These are phyloP conservation scores for Psammodynastes pulverulentus DNA, from an alignment of 2,113 vertebrate genomes.

Conservation along the genomic window DNA sequence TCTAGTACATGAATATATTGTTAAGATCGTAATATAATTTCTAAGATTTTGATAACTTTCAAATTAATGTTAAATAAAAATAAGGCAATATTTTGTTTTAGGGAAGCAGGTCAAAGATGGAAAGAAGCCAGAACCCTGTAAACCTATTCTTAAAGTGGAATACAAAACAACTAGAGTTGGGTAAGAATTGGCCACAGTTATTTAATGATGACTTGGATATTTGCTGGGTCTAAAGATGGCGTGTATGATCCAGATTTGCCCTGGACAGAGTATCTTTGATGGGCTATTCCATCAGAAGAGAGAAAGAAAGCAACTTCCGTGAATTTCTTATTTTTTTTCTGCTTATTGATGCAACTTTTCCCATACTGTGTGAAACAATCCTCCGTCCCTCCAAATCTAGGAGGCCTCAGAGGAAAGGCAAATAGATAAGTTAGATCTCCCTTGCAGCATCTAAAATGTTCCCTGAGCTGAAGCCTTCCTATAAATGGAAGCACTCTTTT, in stretches of 20 bases:
- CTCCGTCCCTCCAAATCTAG: background rate
- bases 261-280: background rate
- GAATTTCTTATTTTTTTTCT: background rate
- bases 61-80: slow-evolving; percentile 61
- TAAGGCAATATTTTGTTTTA: slow-evolving; percentile 76
- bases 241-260: background rate
- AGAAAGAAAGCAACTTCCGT: background rate
- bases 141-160: slow-evolving; percentile 99
- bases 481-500: background rate
- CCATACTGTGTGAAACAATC: background rate
- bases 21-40: background rate
- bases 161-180: slow-evolving; percentile 95
- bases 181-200: slow-evolving; percentile 67
- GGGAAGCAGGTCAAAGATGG: slow-evolving; percentile 99
- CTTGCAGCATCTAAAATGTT: background rate
- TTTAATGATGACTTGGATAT: background rate
- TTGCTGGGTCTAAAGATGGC: background rate
- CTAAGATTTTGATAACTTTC: background rate
- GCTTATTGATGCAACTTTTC: too few relatives aligned
- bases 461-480: background rate
- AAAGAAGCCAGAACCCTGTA: slow-evolving; percentile 98
- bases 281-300: background rate
- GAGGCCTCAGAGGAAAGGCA: too few relatives aligned
- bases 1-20: background rate
- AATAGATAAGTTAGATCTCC: too few relatives aligned